phyloP scores from a whole-genome alignment of 2,113 vertebrate genomes.

The Microtus richardsoni region DNA sequence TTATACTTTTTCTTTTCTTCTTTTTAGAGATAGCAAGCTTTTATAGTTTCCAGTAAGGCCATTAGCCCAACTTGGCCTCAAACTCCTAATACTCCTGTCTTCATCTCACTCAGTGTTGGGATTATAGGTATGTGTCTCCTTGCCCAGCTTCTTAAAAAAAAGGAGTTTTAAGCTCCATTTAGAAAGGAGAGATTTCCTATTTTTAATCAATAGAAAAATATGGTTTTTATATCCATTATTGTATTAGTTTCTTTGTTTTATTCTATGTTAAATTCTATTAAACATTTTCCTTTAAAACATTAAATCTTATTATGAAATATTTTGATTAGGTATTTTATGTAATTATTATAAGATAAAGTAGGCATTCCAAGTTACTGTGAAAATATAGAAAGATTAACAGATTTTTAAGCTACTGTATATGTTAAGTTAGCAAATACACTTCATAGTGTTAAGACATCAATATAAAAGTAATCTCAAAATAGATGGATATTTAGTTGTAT shows the following conservation, averaged over 20 bases:
- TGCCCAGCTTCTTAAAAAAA: neutral
- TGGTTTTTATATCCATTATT: slow-evolving; percentile 5
- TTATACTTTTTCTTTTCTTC: neutral
- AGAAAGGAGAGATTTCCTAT: neutral
- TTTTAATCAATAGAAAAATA: neutral
- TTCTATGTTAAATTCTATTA: slow-evolving; percentile 17
- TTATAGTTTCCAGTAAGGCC: neutral
- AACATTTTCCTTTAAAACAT: neutral
- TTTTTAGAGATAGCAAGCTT: neutral
- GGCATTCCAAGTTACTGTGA: neutral
- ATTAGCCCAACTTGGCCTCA: neutral
- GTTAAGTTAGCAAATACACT: neutral
- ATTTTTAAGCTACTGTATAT: neutral
- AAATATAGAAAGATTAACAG: neutral
- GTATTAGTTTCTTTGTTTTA: neutral
- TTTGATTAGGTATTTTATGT: neutral
- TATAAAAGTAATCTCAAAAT: neutral
- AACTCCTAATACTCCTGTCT: neutral
- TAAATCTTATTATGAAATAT: slow-evolving; percentile 20
- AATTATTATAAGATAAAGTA: neutral
- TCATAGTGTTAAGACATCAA: slow-evolving; percentile 21
- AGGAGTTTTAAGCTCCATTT: neutral
- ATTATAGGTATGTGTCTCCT: neutral
- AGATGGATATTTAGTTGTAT: neutral
- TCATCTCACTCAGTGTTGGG: neutral